Conservation (phyloP, 2,888 invertebrate species). For the Drosophila kanekoi region DNA sequence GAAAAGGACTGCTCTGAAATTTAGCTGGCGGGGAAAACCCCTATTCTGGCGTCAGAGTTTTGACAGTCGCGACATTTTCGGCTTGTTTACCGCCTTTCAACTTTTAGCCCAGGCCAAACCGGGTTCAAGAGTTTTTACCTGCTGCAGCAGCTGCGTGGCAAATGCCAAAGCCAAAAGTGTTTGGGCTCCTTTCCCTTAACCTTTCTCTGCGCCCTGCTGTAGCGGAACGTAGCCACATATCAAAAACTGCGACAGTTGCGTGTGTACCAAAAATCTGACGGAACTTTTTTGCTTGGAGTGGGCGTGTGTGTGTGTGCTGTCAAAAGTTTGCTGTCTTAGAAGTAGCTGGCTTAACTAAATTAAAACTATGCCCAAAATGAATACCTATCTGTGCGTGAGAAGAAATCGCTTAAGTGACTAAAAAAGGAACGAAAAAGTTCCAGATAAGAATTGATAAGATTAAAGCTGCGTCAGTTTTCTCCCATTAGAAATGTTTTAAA, state of each 20-base stretch:
- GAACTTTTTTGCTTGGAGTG: slow-evolving; percentile 26
- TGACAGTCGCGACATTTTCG: slow-evolving; percentile 76
- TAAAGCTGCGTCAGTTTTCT: background rate
- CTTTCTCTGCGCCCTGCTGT: background rate
- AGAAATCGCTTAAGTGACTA: slow-evolving; percentile 2
- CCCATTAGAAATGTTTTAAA: too few relatives aligned
- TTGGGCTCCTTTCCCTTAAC: background rate
- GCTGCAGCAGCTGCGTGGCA: slow-evolving; percentile 25
- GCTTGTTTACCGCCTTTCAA: slow-evolving; percentile 77
- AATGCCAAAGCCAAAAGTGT: slow-evolving; percentile 30
- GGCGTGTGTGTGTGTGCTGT: slow-evolving; percentile 17
- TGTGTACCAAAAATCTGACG: slow-evolving; percentile 28
- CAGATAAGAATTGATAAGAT: slow-evolving; percentile 30
- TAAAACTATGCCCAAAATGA: slow-evolving; percentile 59
- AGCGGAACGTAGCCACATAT: slow-evolving; percentile 45
- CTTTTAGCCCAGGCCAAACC: slow-evolving; percentile 52
- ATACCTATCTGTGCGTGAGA: slow-evolving; percentile 27
- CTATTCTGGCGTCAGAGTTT: slow-evolving; percentile 49
- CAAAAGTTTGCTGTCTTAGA: slow-evolving; percentile 52
- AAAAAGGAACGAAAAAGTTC: slow-evolving; percentile 28
- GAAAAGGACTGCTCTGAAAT: slow-evolving; percentile 1
- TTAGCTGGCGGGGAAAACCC: slow-evolving; percentile 24
- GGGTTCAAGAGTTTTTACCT: slow-evolving; percentile 35
- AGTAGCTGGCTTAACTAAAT: slow-evolving; percentile 58
- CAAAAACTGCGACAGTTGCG: slow-evolving; percentile 64